phyloP scores from a whole-genome alignment of 2,113 vertebrate species.

The Danionella cerebrum region DNA sequence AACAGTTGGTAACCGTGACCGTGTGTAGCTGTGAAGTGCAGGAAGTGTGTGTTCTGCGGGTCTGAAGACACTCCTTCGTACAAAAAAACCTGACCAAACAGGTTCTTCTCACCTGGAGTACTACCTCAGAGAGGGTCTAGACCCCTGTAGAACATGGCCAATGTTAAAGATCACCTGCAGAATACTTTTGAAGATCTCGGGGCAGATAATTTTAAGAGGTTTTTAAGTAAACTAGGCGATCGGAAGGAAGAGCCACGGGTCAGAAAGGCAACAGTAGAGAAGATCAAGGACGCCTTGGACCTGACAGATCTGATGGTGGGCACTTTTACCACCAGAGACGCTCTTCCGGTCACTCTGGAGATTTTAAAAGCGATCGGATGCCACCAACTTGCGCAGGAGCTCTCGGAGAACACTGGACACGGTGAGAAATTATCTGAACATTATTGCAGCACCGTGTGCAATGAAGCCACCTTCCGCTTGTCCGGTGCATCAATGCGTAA shows the following conservation, averaged over 20 bases:
- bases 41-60: no score
- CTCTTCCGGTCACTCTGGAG: fast-evolving
- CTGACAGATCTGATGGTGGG: conserved; percentile 29
- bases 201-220: fast-evolving
- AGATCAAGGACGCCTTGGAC: fast-evolving
- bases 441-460: no score
- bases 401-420: neutral
- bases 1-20: no score
- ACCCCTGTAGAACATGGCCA: conserved; percentile 30
- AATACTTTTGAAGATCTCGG: neutral
- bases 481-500: no score
- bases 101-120: no score
- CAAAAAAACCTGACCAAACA: no score
- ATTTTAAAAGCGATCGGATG: neutral
- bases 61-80: no score
- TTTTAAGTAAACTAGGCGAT: conserved; percentile 17
- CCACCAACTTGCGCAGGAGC: neutral
- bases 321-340: neutral
- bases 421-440: neutral
- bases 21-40: no score
- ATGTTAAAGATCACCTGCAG: fast-evolving
- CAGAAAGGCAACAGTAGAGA: neutral
- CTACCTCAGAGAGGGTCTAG: no score
- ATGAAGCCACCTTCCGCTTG: no score
- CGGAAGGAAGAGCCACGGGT: conserved; percentile 16